Base-by-base conservation (phyloP, 2,888 invertebrate species). In the Therioaphis trifolii region DNA sequence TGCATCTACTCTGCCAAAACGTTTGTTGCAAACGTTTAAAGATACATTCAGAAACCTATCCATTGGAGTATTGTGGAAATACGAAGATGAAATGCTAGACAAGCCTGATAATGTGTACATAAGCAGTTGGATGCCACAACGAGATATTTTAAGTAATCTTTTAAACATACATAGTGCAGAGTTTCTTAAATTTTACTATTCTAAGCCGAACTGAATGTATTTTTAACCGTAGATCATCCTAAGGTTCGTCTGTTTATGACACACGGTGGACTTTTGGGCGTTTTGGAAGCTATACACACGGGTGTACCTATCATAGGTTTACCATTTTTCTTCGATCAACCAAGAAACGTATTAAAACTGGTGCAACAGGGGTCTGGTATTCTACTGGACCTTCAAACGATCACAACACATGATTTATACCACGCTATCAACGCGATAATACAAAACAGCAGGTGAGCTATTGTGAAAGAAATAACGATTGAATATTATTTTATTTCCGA, bases 121-220 rank as follows among this genome's bases (percentile, higher is more conserved):
- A 11, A 89, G 90, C 66, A 91, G 90, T 85, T 94, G 94, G 94
- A 88, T 93, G 86, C 95, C 95, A 0, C 96, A 96, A 87, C 92
- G 92, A 87, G 94, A 94, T 87, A 90, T 96, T 87, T 89, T 96
- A 82, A 93, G 95, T 95, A 75, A 93, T n/a, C n/a, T n/a, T n/a
- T n/a, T n/a, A n/a, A n/a, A n/a, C n/a, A n/a, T n/a, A n/a, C n/a
- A n/a, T n/a, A n/a, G n/a, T n/a, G n/a, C n/a, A n/a, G n/a, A n/a
- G n/a, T n/a, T n/a, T n/a, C n/a, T n/a, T n/a, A n/a, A n/a, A n/a
- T n/a, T n/a, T n/a, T n/a, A n/a, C n/a, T n/a, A n/a, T n/a, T n/a
- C n/a, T n/a, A n/a, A n/a, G n/a, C n/a, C n/a, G n/a, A n/a, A n/a
- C n/a, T n/a, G n/a, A n/a, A n/a, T n/a, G n/a, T n/a, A n/a, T n/a